Base-by-base conservation (phyloP, 2,113 vertebrate genomes). In the Pluvianellus socialis region DNA sequence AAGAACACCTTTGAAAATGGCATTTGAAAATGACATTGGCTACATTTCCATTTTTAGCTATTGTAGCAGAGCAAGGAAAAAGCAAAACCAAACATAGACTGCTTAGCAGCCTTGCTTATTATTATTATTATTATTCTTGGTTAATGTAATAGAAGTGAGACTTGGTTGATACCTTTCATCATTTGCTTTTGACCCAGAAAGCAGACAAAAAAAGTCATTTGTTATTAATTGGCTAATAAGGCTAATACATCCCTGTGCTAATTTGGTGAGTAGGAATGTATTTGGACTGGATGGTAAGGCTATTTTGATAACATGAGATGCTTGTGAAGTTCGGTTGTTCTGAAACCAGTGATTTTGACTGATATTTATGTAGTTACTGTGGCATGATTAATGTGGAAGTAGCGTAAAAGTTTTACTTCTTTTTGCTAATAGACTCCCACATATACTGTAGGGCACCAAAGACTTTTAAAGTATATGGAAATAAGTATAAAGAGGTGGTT, bases 221-320 rank as follows among this genome's bases (percentile, higher is more conserved):
- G 50, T 63, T 82, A 50, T 76, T 92, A 76, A 82, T 86, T 96
- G 53, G 10, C 35, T 86, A 75, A 38, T 61, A 79, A 52, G 27
- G 27, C 35, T 73, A 63, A 81, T 38, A 35, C 6, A 30, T 50
- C 62, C 35, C 23, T 50, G 5, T 85, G 35, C 33, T 79, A 32
- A 87, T 75, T 38, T 67, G 22, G 11, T 75, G 15, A 22, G n/a
- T 91, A 83, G 49, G 23, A 74, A 16, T 58, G 38, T 77, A 26
- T 81, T 88, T 72, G 65, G 49, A 32, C 38, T 87, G 56, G 42
- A 53, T 6, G 1, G 8, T 62, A 77, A 53, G 19, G 4, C 6
- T 56, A 28, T 73, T 92, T 52, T 42, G 30, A 28, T 76, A 83
- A 49, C 9, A 8, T 40, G 42, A 58, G 42, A 30, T 49, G 22